phyloP scores from a whole-genome alignment of 2,888 invertebrate species.

The Chelonus formosanus region DNA sequence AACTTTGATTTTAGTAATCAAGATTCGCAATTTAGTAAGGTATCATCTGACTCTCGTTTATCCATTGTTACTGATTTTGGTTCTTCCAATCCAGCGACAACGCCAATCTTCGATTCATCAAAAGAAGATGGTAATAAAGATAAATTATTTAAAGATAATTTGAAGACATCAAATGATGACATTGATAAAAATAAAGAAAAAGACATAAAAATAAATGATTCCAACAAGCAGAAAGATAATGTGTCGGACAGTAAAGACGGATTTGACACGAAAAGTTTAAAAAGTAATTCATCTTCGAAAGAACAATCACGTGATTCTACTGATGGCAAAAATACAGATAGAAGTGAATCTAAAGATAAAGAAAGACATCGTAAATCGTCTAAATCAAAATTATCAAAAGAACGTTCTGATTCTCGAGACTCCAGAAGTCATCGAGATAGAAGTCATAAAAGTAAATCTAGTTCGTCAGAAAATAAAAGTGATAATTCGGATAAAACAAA shows the following conservation, averaged over 20 bases:
- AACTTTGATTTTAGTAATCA: constrained; percentile 66
- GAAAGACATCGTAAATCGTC: constrained; percentile 45
- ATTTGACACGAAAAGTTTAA: constrained; percentile 43
- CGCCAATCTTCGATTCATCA: constrained; percentile 47
- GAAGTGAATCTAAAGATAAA: constrained; percentile 52
- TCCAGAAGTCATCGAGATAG: constrained; percentile 39
- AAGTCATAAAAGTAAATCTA: constrained; percentile 23
- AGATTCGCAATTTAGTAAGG: constrained; percentile 72
- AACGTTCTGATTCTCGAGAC: constrained; percentile 42
- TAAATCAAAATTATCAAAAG: constrained; percentile 48
- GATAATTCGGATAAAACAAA: constrained; percentile 29
- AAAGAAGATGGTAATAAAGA: constrained; percentile 60
- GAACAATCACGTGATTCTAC: constrained; percentile 55
- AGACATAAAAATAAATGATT: constrained; percentile 34
- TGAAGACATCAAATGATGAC: constrained; percentile 53
- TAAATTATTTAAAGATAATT: constrained; percentile 52
- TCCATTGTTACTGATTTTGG: constrained; percentile 69
- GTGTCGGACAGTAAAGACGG: constrained; percentile 46
- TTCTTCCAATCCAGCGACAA: constrained; percentile 62
- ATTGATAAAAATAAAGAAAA: constrained; percentile 45
- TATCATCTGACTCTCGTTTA: constrained; percentile 70
- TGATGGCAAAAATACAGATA: constrained; percentile 51
- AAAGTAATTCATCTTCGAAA: constrained; percentile 49
- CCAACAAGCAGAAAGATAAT: constrained; percentile 48
- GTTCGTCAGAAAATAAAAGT: constrained; percentile 8